A percentile compares a stretch with the other conserved stretches of the same genome.
Conservation (phyloP, 1,140 invertebrate genomes). For the Drosophila pallidifrons region DNA sequence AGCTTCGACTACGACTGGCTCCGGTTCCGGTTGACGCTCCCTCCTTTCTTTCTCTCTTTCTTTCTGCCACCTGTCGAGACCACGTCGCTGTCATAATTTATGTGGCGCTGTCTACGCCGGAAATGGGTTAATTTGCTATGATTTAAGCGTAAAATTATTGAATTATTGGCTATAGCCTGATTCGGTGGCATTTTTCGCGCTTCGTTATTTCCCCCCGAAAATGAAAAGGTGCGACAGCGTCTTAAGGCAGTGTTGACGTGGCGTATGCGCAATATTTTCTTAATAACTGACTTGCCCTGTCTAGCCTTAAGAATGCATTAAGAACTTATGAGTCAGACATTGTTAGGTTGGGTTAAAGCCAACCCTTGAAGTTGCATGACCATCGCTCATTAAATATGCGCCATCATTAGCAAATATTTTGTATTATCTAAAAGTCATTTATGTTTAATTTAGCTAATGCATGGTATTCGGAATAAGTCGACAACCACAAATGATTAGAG, state of each 20-base stretch:
- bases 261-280: constrained; percentile 55
- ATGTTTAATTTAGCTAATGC: constrained; percentile 46
- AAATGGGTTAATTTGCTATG: constrained; percentile 84
- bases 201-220: constrained; percentile 38
- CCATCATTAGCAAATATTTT: constrained; percentile 26
- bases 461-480: constrained; percentile 1
- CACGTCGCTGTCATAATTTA: constrained; percentile 73
- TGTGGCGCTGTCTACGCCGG: constrained; percentile 79
- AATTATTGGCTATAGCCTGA: constrained; percentile 75
- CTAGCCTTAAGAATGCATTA: constrained; percentile 60
- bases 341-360: constrained; percentile 14
- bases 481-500: constrained; percentile 8
- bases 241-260: not conserved
- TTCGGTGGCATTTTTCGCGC: constrained; percentile 64
- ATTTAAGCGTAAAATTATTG: constrained; percentile 84
- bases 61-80: constrained; percentile 9
- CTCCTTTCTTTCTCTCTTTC: too few species aligned
- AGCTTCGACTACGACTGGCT: constrained; percentile 8
- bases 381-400: constrained; percentile 37
- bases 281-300: constrained; percentile 27
- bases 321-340: constrained; percentile 23
- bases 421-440: constrained; percentile 28
- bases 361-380: constrained; percentile 60
- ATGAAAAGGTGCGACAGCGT: constrained; percentile 42
- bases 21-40: constrained; percentile 14